Percentiles rank a stretch among this genome's conserved stretches.
Evolutionary conservation across 2,113 vertebrate species (phyloP).

Genomic region (Podilymbus podiceps): DNA sequence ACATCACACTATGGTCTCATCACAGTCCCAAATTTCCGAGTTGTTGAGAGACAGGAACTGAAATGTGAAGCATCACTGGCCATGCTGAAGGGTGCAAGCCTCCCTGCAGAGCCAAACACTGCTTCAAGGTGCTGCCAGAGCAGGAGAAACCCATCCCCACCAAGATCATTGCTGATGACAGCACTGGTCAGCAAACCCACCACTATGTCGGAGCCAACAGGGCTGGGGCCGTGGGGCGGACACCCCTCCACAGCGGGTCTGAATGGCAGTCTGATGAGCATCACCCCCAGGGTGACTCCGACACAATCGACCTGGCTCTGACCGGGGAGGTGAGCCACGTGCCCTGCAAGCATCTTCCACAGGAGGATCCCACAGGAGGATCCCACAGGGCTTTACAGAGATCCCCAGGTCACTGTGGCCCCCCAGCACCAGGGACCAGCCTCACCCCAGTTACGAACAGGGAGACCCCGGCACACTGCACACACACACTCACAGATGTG

Average conservation of each 20-base stretch:
- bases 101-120: background rate
- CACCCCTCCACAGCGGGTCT: background rate
- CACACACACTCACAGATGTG: fast-evolving
- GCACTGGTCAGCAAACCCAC: background rate
- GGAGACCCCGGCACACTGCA: background rate
- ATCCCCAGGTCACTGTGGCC: background rate
- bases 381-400: background rate
- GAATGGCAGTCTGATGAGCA: background rate
- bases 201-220: background rate
- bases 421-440: background rate
- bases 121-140: background rate
- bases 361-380: background rate
- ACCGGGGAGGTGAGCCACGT: background rate
- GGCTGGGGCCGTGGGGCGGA: fast-evolving
- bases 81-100: background rate
- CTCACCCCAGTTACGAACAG: background rate
- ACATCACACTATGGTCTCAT: background rate
- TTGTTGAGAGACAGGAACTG: background rate
- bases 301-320: background rate
- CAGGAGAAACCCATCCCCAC: background rate
- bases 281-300: background rate
- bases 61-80: background rate
- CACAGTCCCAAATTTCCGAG: background rate
- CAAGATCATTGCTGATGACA: background rate
- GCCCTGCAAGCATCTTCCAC: background rate